Evolutionary conservation across 2,113 vertebrate genomes (phyloP).

Genomic region (Todiramphus saurophagus): DNA sequence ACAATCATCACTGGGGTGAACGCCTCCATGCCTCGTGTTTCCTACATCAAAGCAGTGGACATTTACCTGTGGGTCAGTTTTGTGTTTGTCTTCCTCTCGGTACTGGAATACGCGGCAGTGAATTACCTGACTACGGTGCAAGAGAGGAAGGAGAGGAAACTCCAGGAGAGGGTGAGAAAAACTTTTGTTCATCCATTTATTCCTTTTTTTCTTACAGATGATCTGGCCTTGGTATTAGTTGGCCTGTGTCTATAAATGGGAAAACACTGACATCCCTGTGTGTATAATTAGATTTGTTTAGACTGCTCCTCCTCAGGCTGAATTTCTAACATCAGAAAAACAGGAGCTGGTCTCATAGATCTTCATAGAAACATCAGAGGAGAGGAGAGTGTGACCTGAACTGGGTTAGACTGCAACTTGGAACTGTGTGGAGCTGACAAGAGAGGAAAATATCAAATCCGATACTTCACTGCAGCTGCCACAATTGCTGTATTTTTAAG

Average conservation of each 20-base stretch:
- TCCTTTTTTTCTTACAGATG: background rate
- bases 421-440: background rate
- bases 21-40: conserved; percentile 96
- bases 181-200: background rate
- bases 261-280: background rate
- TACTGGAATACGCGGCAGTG: conserved; percentile 92
- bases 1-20: conserved; percentile 94
- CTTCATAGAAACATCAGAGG: background rate
- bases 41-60: conserved; percentile 98
- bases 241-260: background rate
- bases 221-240: background rate
- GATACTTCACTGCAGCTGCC: background rate
- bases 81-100: conserved; percentile 97
- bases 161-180: conserved; percentile 79
- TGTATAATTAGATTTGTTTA: background rate
- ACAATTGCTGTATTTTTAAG: background rate
- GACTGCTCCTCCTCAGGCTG: background rate
- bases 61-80: conserved; percentile 99
- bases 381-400: background rate
- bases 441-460: background rate
- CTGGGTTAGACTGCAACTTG: background rate
- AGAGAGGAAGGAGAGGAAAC: conserved; percentile 85
- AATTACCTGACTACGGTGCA: conserved; percentile 94
- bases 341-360: background rate
- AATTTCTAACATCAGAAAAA: background rate